Evolutionary conservation across 2,113 vertebrate genomes (phyloP), one percentile per base, ranked within the genome.

Genomic region (Ailuropoda melanoleuca): DNA sequence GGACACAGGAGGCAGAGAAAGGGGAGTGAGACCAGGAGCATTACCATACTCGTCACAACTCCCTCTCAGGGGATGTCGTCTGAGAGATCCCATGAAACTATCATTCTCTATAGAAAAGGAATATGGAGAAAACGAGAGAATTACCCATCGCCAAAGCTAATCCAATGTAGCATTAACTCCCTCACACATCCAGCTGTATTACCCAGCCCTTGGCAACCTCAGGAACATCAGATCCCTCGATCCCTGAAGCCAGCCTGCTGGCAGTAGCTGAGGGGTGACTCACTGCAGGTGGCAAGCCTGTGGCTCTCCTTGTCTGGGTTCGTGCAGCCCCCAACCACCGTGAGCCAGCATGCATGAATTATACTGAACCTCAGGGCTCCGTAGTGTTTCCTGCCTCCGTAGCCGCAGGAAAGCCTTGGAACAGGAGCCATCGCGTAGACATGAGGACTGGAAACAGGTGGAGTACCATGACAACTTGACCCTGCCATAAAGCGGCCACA

Each of bases 91-190:
- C 77, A 2, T 53, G 23, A 85, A 74, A 81, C 13, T 50, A 24
- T 18, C 9, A 24, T 60, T 90, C 64, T 85, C 34, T 31, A 43
- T 37, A 66, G 18, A 86, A 39, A 3, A 4, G 23, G 12, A 75
- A 78, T 18, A 68, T 34, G 48, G 39, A 96, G 17, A 23, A 68
- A 89, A 72, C 56, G 9, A 50, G 23, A 62, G 37, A 97, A 84
- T 55, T 23, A 83, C 21, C 29, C 26, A 24, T 18, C 56, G 37
- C 26, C 26, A 39, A 62, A 55, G 37, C 23, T 62, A n/a, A 82
- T 26, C 6, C n/a, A 29, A 12, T 1, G 0, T 24, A 4, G 2
- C 8, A 4, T 39, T 43, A 87, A 43, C 26, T 68, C 1, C 43
- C 24, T 72, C 60, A 58, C 4, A 50, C 39, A 53, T 72, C 34